Evolutionary conservation across 2,888 invertebrate species (phyloP).

Genomic region (Lasioglossum pauxillum): DNA sequence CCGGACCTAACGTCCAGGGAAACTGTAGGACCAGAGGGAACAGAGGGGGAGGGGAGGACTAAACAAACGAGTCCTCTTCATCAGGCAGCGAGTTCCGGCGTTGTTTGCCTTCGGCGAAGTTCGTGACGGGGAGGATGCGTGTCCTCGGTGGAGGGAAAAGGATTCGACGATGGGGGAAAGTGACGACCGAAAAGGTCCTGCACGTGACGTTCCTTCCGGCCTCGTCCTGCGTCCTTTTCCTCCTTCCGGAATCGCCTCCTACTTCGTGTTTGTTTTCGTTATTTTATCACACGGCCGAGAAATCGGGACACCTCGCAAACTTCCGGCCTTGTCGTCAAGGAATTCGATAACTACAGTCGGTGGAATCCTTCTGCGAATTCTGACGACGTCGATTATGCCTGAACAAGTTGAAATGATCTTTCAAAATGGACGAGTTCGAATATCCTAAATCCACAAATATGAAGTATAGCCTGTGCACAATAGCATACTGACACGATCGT

Average conservation of each 20-base stretch:
- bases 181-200: conserved; percentile 69
- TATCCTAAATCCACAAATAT: neutral
- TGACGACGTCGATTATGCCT: neutral
- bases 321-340: conserved; percentile 68
- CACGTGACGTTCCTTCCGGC: conserved; percentile 77
- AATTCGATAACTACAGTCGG: neutral
- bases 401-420: neutral
- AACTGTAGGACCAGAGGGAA: conserved; percentile 7
- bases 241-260: conserved; percentile 64
- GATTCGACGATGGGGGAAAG: conserved; percentile 55
- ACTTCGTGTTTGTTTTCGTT: conserved; percentile 81
- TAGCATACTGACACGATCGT: neutral
- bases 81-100: conserved; percentile 76
- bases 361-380: neutral
- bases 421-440: neutral
- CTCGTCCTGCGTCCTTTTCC: conserved; percentile 61
- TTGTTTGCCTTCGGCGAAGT: conserved; percentile 76
- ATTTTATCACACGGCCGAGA: conserved; percentile 81
- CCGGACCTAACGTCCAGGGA: conserved; percentile 1
- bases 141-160: conserved; percentile 30
- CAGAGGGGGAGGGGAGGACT: conserved; percentile 60
- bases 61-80: conserved; percentile 79
- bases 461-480: neutral
- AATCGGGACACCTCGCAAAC: conserved; percentile 79
- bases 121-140: conserved; percentile 53